phyloP scores from a whole-genome alignment of 2,888 invertebrate genomes.

The Drosophila stalkeri region DNA sequence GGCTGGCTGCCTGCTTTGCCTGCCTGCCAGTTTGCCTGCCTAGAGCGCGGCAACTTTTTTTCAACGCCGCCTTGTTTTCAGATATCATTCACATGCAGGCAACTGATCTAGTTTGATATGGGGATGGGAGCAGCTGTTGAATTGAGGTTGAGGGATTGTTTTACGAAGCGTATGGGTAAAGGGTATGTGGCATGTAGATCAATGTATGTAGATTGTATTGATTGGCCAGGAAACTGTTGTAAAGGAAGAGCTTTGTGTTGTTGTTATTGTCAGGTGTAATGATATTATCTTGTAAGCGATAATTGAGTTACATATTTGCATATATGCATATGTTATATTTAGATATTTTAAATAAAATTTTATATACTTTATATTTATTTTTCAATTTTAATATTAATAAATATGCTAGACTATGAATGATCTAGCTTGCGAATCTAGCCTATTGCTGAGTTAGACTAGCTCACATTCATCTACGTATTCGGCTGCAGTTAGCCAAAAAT shows the following conservation, averaged over 20 bases:
- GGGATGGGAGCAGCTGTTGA: constrained; percentile 54
- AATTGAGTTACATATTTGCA: background rate
- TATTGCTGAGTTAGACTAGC: constrained; percentile 10
- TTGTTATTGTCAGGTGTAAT: constrained; percentile 16
- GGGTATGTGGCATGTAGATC: constrained; percentile 44
- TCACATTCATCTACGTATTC: constrained; percentile 12
- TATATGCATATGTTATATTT: background rate
- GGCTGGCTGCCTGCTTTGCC: constrained; percentile 11
- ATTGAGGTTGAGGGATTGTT: constrained; percentile 13
- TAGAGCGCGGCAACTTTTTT: constrained; percentile 59
- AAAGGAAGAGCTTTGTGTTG: background rate
- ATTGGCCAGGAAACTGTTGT: constrained; percentile 33
- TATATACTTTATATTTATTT: background rate
- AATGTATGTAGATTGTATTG: constrained; percentile 29
- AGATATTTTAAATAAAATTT: too few species aligned
- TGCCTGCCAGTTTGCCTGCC: constrained; percentile 46
- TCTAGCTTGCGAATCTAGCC: constrained; percentile 6
- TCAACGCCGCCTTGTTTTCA: constrained; percentile 49
- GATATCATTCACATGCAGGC: constrained; percentile 55
- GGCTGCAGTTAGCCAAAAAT: constrained; percentile 42
- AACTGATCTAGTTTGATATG: constrained; percentile 52
- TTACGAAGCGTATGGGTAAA: background rate
- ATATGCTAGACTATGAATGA: constrained; percentile 35
- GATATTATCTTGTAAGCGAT: background rate
- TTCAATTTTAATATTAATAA: background rate